Evolutionary conservation across 1,140 invertebrate species (phyloP), one percentile per base, ranked within the genome.

Genomic region (Caenorhabditis briggsae): DNA sequence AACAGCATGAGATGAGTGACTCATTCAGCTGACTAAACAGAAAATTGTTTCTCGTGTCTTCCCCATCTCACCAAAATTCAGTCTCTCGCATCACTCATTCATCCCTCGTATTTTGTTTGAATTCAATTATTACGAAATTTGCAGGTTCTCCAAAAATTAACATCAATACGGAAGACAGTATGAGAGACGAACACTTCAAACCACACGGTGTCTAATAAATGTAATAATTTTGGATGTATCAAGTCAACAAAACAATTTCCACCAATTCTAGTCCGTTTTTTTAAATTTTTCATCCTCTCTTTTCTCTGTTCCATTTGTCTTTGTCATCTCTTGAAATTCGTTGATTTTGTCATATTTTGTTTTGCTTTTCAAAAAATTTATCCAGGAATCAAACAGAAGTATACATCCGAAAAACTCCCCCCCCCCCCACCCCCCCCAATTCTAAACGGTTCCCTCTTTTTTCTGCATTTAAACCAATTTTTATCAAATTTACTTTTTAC

Each of bases 151-250:
- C 55, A 83, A 61, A 16, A n/a, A 78, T 50, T 78, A 20, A 78
- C 70, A 78, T 23, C 70, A 23, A 78, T 78, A 48, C 70, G 70
- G n/a, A 78, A 78, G 50, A 53, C 70, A 78, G 70, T 78, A 78
- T 78, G 33, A 78, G 7, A 23, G 3, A 33, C 33, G 33, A 33
- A 33, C 1, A 33, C 33, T 33, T 33, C 33, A 43, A 23, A 50
- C 20, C 18, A 50, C 61, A 14, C 70, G 14, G n/a, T 18, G 9
- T 78, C 33, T 3, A 16, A 20, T 11, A 14, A 12, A 11, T 12
- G 1, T 23, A 23, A 23, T 25, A 18, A 11, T n/a, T n/a, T n/a
- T n/a, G n/a, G n/a, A n/a, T n/a, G n/a, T n/a, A n/a, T n/a, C n/a
- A n/a, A n/a, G n/a, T n/a, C n/a, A n/a, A n/a, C n/a, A 20, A 16